Evolutionary conservation across 2,113 vertebrate genomes (phyloP).

Genomic region (Chinchilla lanigera): DNA sequence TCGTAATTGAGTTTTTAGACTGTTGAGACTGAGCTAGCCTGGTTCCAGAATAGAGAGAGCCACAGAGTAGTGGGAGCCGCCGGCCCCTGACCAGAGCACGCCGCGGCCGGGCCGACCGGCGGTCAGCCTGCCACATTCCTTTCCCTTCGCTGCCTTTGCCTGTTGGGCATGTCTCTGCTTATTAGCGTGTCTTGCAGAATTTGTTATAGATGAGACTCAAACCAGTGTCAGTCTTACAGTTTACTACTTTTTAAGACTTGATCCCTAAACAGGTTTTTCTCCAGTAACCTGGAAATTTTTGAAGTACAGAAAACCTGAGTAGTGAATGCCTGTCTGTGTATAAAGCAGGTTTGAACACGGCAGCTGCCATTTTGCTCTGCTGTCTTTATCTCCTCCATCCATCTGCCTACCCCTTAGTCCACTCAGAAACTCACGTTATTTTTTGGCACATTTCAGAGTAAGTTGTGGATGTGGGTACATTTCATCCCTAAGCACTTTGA

Average conservation of each 20-base stretch:
- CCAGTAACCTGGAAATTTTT: background rate
- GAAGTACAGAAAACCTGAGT: background rate
- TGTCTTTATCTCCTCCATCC: background rate
- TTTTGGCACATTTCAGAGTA: background rate
- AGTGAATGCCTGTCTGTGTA: background rate
- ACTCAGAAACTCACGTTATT: background rate
- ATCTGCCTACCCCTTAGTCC: background rate
- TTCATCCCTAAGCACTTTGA: background rate
- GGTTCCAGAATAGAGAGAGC: background rate
- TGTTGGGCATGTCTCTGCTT: background rate
- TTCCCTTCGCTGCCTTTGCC: conserved; percentile 8
- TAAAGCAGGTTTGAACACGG: too few relatives aligned
- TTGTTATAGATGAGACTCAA: background rate
- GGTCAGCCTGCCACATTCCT: background rate
- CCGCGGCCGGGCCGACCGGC: background rate
- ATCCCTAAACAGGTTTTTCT: background rate
- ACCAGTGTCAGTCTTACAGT: background rate
- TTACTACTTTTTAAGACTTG: conserved; percentile 54
- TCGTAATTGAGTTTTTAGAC: conserved; percentile 27
- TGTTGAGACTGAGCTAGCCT: background rate
- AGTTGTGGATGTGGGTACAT: background rate
- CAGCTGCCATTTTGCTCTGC: background rate
- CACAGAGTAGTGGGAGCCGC: background rate
- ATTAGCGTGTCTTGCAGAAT: conserved; percentile 18
- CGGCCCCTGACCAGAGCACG: background rate